Base-by-base conservation (phyloP, 2,113 vertebrate species). In the Notothenia rossii region DNA sequence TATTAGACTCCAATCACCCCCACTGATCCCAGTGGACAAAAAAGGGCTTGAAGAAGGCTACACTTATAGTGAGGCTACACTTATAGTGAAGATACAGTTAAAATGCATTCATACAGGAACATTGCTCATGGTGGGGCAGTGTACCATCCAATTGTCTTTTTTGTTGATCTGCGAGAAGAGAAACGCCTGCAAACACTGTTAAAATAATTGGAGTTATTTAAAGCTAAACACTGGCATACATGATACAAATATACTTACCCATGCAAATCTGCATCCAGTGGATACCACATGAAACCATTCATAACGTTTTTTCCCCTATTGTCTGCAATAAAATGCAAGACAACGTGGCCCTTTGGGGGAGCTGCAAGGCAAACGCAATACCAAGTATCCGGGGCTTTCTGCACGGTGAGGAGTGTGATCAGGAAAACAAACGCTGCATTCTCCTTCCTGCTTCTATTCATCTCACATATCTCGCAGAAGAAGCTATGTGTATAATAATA, bases 1-100 rank as follows among this genome's bases (percentile, higher is more conserved):
- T 81, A 92, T 94, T 92, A 93, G 75, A 69, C 54, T 83, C 90
- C 75, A 88, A 87, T 91, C 82, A 90, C 85, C 87, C 70, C 83
- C 79, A 77, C 85, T 82, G 86, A 88, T 90, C 70, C 75, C 81
- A 63, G 43, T 61, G 67, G 79, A 83, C 79, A 78, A 86, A 86
- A 84, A 75, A 79, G 75, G 43, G 79, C 67, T 56, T 14, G 33
- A 48, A 71, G 83, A 83, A 87, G 53, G 64, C 51, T 50, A 69
- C 61, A 40, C 69, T 70, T 70, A 79, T n/a, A 79, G 58, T 43
- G 66, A 29, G 65, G 75, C 51, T 50, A 69, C 61, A 40, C 69
- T 70, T 70, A 79, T n/a, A 79, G 58, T 43, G 69, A 29, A 68
- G 75, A 68, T 62, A 29, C 66, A 64, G 84, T 75, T 53, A 69